phyloP scores from a whole-genome alignment of 1,140 invertebrate genomes.

The Pseudomyrmex flavicornis region DNA sequence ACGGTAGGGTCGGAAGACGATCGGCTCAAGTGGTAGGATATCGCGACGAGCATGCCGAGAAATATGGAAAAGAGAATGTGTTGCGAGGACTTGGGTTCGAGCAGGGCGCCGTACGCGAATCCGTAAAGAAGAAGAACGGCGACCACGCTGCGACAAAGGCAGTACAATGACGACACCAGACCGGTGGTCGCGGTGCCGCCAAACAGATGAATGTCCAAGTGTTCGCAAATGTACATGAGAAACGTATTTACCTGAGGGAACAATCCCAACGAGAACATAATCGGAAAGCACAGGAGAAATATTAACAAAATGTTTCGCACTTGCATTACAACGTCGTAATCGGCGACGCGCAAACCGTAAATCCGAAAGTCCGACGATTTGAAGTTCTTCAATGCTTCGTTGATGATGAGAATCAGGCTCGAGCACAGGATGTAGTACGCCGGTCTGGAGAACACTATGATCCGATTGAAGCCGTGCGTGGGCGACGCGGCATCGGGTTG shows the following conservation, averaged over 20 bases:
- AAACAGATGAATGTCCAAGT: conserved; percentile 98
- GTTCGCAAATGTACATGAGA: conserved; percentile 97
- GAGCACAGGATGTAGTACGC: conserved; percentile 97
- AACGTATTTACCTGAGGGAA: conserved; percentile 99
- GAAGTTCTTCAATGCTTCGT: conserved; percentile 83
- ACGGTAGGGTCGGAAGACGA: conserved; percentile 95
- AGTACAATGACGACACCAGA: conserved; percentile 93
- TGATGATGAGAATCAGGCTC: conserved; percentile 89
- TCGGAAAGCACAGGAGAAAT: conserved; percentile 95
- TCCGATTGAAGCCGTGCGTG: conserved; percentile 98
- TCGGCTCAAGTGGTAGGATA: conserved; percentile 96
- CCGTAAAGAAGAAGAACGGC: conserved; percentile 94
- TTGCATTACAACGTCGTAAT: conserved; percentile 88
- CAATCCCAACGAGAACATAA: conserved; percentile 97
- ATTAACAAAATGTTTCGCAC: conserved; percentile 91
- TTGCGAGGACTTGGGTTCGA: conserved; percentile 93
- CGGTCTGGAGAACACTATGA: conserved; percentile 96
- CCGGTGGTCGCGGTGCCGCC: conserved; percentile 98
- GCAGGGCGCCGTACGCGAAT: conserved; percentile 93
- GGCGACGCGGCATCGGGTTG: conserved; percentile 99
- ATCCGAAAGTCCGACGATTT: conserved; percentile 87
- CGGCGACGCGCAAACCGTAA: conserved; percentile 92
- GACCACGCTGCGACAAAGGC: conserved; percentile 92
- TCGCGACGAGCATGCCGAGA: conserved; percentile 94
- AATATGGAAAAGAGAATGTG: conserved; percentile 98